These are phyloP conservation scores for Drosophila setifemur DNA, from an alignment of 1,140 invertebrate genomes.

Conservation along the genomic window DNA sequence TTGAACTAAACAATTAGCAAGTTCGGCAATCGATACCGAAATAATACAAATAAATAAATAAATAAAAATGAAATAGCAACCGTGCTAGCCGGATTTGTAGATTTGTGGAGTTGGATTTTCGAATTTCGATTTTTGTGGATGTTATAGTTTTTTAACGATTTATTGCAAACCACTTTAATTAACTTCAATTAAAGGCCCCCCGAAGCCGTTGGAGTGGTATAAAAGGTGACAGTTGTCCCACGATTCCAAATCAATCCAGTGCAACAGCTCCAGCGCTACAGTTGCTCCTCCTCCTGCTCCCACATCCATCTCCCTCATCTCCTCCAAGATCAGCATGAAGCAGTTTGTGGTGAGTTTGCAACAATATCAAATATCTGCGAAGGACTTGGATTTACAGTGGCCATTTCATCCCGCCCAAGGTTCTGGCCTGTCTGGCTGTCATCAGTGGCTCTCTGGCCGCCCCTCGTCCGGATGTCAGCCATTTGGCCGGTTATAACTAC, in stretches of 20 bases:
- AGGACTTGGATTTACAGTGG: background rate
- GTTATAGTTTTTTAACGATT: slow-evolving; percentile 75
- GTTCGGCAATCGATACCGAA: slow-evolving; percentile 18
- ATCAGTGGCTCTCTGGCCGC: slow-evolving; percentile 29
- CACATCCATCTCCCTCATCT: background rate
- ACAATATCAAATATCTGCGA: background rate
- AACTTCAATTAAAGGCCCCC: slow-evolving; percentile 71
- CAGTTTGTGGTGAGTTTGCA: slow-evolving; percentile 66
- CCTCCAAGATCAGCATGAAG: slow-evolving; percentile 51
- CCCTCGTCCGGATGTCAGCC: slow-evolving; percentile 71
- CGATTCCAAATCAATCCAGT: slow-evolving; percentile 54
- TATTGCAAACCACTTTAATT: slow-evolving; percentile 78
- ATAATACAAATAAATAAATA: slow-evolving; percentile 1
- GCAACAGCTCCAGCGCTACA: slow-evolving; percentile 51
- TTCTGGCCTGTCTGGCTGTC: slow-evolving; percentile 56
- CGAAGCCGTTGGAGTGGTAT: slow-evolving; percentile 23
- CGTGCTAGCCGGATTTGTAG: slow-evolving; percentile 70
- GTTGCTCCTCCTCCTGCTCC: slow-evolving; percentile 8
- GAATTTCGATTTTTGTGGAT: slow-evolving; percentile 18
- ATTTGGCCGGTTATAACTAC: slow-evolving; percentile 61
- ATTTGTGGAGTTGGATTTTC: slow-evolving; percentile 14
- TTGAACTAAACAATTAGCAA: slow-evolving; percentile 28
- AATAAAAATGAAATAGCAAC: slow-evolving; percentile 26
- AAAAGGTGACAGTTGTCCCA: slow-evolving; percentile 44
- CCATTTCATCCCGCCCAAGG: slow-evolving; percentile 11